These are phyloP conservation scores for Varecia variegata DNA, from an alignment of 2,797 vertebrate species.

Conservation along the genomic window DNA sequence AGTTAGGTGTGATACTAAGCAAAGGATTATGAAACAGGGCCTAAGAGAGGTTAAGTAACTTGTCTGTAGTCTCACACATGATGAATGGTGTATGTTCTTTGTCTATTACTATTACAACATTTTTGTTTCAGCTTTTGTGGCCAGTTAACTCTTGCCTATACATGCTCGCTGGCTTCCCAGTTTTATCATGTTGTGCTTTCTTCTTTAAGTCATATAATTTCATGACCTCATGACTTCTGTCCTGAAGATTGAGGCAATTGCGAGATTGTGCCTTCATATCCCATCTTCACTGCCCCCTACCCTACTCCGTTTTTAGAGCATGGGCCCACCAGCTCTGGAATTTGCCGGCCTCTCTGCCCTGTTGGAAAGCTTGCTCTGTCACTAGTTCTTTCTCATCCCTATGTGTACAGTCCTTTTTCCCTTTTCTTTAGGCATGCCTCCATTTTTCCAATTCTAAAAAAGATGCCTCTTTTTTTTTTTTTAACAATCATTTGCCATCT, in stretches of 20 bases:
- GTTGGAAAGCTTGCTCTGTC: neutral
- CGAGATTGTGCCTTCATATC: neutral
- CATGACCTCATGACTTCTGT: neutral
- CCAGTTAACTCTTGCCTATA: neutral
- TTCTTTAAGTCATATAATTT: neutral
- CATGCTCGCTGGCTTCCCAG: neutral
- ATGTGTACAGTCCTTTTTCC: neutral
- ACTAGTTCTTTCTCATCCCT: neutral
- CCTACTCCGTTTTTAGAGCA: neutral
- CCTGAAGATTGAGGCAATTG: conserved; percentile 28
- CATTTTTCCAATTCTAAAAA: neutral
- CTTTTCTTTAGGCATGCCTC: neutral
- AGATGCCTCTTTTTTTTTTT: neutral
- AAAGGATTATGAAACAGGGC: conserved; percentile 25
- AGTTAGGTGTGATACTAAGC: neutral
- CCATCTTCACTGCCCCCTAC: neutral
- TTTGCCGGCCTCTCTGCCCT: neutral
- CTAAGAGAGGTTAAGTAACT: conserved; percentile 4
- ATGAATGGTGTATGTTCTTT: neutral
- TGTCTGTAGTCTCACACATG: neutral
- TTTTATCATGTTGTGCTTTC: conserved; percentile 54
- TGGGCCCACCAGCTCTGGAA: neutral
- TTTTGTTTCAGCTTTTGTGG: conserved; percentile 33
- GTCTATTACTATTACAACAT: neutral
- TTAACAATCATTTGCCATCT: neutral